Percentiles rank a stretch among this genome's conserved stretches.
Evolutionary conservation across 2,888 invertebrate species (phyloP).

Genomic region (Apantesis nais): DNA sequence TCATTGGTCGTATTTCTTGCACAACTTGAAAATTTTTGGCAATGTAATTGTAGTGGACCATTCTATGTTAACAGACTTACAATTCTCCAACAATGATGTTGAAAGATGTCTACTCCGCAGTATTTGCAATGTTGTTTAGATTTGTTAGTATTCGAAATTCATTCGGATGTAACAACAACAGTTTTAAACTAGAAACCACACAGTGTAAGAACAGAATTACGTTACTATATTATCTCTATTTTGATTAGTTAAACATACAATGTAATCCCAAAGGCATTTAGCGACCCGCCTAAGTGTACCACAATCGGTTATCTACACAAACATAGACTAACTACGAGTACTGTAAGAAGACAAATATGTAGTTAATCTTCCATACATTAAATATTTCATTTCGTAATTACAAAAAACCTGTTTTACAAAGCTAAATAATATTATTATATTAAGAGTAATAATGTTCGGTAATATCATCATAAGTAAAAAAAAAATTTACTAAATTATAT

Average conservation of each 20-base stretch:
- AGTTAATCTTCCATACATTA: not conserved
- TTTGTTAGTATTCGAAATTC: not conserved
- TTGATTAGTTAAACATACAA: conserved; percentile 11
- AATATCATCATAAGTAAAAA: no score
- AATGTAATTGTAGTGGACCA: no score
- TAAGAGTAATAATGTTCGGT: no score
- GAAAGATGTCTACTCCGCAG: no score
- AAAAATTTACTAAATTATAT: no score
- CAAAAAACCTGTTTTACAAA: not conserved
- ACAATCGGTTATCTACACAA: conserved; percentile 11
- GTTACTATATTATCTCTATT: conserved; percentile 1
- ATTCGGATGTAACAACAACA: not conserved
- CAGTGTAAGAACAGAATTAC: not conserved
- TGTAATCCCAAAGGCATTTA: conserved; percentile 14
- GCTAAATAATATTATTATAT: not conserved
- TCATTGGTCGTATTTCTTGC: no score
- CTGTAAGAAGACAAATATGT: conserved; percentile 6
- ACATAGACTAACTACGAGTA: conserved; percentile 4
- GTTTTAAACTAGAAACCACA: not conserved
- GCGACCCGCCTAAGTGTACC: conserved; percentile 7
- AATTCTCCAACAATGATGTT: no score
- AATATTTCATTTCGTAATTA: not conserved
- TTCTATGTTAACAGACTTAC: no score
- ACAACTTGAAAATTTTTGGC: no score
- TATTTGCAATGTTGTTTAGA: no score